A percentile compares a stretch with the other conserved stretches of the same genome.
phyloP scores from a whole-genome alignment of 2,113 vertebrate genomes.

The Callionymus lyra region DNA sequence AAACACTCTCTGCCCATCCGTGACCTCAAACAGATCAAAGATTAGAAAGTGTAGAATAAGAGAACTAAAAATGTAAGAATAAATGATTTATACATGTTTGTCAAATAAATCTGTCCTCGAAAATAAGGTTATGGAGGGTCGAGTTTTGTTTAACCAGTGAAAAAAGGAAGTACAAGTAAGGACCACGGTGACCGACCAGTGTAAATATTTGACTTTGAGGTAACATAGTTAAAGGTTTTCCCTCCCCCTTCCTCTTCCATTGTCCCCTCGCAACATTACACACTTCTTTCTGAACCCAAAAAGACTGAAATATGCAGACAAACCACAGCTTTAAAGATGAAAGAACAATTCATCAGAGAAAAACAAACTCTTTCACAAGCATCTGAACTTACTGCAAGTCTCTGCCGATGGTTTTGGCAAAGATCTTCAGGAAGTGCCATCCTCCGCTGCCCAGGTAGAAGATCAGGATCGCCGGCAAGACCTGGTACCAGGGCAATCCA shows the following conservation, averaged over 20 bases:
- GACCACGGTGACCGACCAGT: conserved; percentile 8
- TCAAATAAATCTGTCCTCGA: no score
- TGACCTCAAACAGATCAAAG: no score
- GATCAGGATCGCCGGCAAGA: conserved; percentile 72
- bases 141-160: conserved; percentile 16
- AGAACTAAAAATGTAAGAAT: no score
- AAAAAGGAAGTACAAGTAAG: conserved; percentile 19
- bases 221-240: conserved; percentile 1
- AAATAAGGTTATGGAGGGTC: no score
- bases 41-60: no score
- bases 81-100: no score
- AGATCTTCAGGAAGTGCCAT: conserved; percentile 78
- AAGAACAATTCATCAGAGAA: no score
- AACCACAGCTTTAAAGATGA: no score
- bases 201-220: conserved; percentile 16
- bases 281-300: conserved; percentile 7
- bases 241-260: not conserved
- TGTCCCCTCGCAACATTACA: conserved; percentile 14
- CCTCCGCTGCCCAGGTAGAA: conserved; percentile 86
- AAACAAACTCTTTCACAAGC: conserved; percentile 11
- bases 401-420: conserved; percentile 78
- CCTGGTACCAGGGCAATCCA: conserved; percentile 81
- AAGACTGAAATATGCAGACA: no score
- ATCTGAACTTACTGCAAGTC: conserved; percentile 78
- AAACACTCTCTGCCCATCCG: no score